phyloP scores from a whole-genome alignment of 2,797 vertebrate genomes.

The Oreochromis mossambicus region DNA sequence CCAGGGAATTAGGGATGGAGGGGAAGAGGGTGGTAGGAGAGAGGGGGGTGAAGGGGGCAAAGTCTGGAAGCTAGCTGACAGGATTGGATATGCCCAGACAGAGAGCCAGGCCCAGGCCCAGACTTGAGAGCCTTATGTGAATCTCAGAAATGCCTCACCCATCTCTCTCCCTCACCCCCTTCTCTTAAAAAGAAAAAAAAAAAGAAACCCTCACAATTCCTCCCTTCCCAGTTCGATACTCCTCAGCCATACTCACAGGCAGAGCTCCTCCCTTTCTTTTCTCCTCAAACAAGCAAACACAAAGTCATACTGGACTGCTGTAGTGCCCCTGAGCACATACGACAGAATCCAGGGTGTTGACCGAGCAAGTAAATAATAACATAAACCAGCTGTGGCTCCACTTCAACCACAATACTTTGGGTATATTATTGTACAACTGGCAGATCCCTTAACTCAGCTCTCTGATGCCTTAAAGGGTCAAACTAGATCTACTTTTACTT shows the following conservation, averaged over 20 bases:
- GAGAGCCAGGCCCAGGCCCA: constrained; percentile 69
- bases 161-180: constrained; percentile 33
- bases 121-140: constrained; percentile 70
- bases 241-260: constrained; percentile 38
- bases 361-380: constrained; percentile 76
- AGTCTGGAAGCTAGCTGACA: constrained; percentile 66
- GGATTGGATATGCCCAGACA: constrained; percentile 79
- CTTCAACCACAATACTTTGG: constrained; percentile 38
- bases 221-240: constrained; percentile 11
- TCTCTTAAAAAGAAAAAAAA: constrained; percentile 16
- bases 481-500: background rate
- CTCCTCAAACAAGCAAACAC: constrained; percentile 51
- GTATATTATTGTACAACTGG: constrained; percentile 31
- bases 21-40: background rate
- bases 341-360: constrained; percentile 64
- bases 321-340: constrained; percentile 47
- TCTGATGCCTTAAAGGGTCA: background rate
- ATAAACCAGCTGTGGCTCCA: constrained; percentile 69
- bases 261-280: constrained; percentile 43
- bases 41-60: constrained; percentile 45
- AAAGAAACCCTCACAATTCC: background rate
- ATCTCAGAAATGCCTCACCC: constrained; percentile 60
- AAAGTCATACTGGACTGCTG: constrained; percentile 34
- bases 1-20: constrained; percentile 34
- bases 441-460: constrained; percentile 25